phyloP scores from a whole-genome alignment of 2,888 invertebrate genomes.

The Amblyteles armatorius region DNA sequence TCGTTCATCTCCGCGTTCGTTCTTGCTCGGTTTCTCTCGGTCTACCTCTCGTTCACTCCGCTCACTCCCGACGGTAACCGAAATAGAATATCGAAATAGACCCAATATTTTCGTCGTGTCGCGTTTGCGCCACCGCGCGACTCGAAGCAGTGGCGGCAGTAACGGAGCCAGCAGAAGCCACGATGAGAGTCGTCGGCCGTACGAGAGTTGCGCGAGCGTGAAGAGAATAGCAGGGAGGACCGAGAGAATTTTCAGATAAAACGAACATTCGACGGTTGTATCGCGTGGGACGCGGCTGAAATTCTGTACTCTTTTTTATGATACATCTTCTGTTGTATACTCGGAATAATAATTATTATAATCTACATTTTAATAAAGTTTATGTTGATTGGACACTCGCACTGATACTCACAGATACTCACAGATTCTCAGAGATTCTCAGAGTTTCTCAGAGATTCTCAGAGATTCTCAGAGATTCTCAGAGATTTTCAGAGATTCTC shows the following conservation, averaged over 20 bases:
- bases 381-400: background rate
- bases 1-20: constrained; percentile 21
- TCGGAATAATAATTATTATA: background rate
- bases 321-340: background rate
- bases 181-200: constrained; percentile 56
- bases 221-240: constrained; percentile 13
- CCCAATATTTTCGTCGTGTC: constrained; percentile 85
- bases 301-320: background rate
- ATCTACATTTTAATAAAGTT: background rate
- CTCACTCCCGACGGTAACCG: constrained; percentile 78
- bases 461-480: too few species aligned
- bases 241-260: constrained; percentile 32
- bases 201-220: constrained; percentile 39
- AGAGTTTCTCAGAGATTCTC: too few species aligned
- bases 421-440: too few species aligned
- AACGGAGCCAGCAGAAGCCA: constrained; percentile 45
- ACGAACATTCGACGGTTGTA: constrained; percentile 15
- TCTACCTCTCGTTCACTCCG: constrained; percentile 67
- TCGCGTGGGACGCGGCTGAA: background rate
- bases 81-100: constrained; percentile 85
- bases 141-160: constrained; percentile 68
- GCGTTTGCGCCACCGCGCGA: constrained; percentile 82
- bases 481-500: too few species aligned
- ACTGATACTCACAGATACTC: background rate
- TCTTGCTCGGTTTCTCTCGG: constrained; percentile 24